Evolutionary conservation across 2,797 vertebrate species (phyloP).

Genomic region (Lacerta viridis): DNA sequence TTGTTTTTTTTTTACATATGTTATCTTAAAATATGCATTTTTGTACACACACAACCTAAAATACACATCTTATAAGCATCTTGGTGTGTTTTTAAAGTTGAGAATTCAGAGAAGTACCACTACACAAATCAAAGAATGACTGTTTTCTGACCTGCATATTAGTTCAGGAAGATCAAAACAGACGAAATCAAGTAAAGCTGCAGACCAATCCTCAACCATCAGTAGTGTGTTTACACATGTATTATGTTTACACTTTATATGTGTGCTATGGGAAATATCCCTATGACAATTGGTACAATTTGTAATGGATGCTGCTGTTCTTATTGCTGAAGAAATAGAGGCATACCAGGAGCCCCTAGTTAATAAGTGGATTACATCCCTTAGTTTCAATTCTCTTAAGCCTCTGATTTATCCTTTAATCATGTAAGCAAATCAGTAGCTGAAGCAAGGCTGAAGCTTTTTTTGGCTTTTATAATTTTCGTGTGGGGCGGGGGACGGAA

Average conservation of each 20-base stretch:
- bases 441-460: background rate
- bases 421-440: conserved; percentile 7
- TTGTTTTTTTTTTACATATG: too few relatives aligned
- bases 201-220: background rate
- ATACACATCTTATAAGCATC: background rate
- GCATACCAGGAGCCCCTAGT: background rate
- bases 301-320: background rate
- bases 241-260: background rate
- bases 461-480: background rate
- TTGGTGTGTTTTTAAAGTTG: too few relatives aligned
- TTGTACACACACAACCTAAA: background rate
- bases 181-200: background rate
- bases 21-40: too few relatives aligned
- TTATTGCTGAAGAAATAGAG: conserved; percentile 9
- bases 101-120: background rate
- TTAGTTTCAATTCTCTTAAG: conserved; percentile 22
- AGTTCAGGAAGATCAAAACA: background rate
- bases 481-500: background rate
- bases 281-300: background rate
- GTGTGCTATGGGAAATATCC: background rate
- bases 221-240: background rate
- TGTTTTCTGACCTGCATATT: background rate
- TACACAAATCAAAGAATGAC: background rate
- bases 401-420: conserved; percentile 12
- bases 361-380: conserved; percentile 3